These are phyloP conservation scores for Sitobion miscanthi DNA, from an alignment of 1,140 invertebrate genomes.

Conservation along the genomic window DNA sequence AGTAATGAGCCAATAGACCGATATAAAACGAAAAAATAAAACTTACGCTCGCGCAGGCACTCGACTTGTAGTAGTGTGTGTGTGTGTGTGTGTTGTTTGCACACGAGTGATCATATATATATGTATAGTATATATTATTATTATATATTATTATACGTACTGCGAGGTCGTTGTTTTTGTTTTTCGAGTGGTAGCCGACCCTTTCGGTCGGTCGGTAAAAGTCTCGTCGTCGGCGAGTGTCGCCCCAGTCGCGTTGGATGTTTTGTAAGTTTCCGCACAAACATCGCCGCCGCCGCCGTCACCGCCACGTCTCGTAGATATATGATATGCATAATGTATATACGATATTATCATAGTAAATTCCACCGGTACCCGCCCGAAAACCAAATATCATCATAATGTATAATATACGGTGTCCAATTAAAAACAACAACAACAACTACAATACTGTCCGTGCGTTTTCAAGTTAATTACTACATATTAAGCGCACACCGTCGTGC, in stretches of 20 bases:
- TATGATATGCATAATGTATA: not conserved
- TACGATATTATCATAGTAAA: not conserved
- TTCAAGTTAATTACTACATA: conserved; percentile 8
- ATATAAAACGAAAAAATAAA: not conserved
- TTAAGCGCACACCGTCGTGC: not conserved
- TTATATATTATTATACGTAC: not conserved
- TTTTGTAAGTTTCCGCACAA: not conserved
- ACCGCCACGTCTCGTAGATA: not conserved
- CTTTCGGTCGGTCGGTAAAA: not conserved
- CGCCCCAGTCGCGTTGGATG: not conserved
- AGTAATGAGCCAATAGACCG: conserved; percentile 38
- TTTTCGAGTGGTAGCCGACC: conserved; percentile 16
- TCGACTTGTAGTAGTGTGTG: not conserved
- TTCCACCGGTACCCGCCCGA: not conserved
- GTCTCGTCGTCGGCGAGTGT: not conserved
- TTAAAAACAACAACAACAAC: conserved; percentile 21
- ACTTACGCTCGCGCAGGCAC: not conserved
- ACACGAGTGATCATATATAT: not conserved
- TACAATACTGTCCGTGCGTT: not conserved
- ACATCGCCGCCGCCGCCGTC: not conserved
- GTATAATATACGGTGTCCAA: not conserved
- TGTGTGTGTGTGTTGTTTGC: not conserved
- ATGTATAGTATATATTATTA: too few species aligned
- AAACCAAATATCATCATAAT: conserved; percentile 31
- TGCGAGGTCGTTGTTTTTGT: conserved; percentile 15